phyloP scores from a whole-genome alignment of 1,140 invertebrate species.

The Heterodera schachtii region DNA sequence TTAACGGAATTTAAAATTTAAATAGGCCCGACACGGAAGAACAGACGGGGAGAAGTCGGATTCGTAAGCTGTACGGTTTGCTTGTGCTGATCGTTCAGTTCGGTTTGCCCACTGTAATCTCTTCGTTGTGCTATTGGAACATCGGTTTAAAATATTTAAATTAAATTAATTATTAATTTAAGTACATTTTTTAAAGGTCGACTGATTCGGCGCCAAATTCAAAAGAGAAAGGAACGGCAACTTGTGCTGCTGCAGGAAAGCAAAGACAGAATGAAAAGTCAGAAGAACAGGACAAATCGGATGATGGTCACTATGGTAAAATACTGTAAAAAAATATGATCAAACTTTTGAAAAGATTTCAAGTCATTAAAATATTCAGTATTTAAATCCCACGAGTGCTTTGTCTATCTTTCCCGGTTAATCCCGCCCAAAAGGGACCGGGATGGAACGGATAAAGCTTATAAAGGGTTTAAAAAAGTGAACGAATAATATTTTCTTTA shows the following conservation, averaged over 20 bases:
- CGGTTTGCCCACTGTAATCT: constrained; percentile 59
- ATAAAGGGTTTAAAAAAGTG: too few species aligned
- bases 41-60: constrained; percentile 39
- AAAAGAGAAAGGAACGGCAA: constrained; percentile 56
- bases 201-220: constrained; percentile 54
- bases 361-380: too few species aligned
- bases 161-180: not conserved
- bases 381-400: too few species aligned
- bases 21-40: constrained; percentile 57
- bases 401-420: too few species aligned
- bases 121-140: constrained; percentile 57
- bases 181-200: constrained; percentile 26
- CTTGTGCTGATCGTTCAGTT: constrained; percentile 60
- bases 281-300: constrained; percentile 57
- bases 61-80: constrained; percentile 59
- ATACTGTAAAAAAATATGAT: constrained; percentile 17
- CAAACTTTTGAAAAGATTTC: too few species aligned
- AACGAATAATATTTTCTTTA: not conserved
- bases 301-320: constrained; percentile 59
- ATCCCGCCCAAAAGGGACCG: too few species aligned
- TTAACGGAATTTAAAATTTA: not conserved
- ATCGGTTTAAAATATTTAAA: constrained; percentile 39
- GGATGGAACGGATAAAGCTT: too few species aligned
- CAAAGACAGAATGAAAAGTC: constrained; percentile 54
- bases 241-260: constrained; percentile 59